phyloP scores from a whole-genome alignment of 2,113 vertebrate species.

The Notechis scutatus region DNA sequence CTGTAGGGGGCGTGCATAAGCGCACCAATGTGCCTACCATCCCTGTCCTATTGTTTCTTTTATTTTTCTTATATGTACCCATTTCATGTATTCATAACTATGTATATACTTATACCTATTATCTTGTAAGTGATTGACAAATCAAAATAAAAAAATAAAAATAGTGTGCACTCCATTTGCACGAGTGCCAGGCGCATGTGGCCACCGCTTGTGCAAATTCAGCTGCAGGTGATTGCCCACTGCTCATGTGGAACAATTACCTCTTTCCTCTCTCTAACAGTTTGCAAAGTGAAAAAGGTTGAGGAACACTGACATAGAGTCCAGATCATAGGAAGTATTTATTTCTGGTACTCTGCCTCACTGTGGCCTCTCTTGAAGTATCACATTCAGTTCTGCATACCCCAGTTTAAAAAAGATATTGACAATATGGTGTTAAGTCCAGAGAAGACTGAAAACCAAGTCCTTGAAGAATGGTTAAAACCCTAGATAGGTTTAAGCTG shows the following conservation, averaged over 20 bases:
- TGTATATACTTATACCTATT: too few relatives aligned
- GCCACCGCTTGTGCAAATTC: neutral
- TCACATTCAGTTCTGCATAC: neutral
- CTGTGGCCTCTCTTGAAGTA: neutral
- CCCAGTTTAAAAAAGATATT: neutral
- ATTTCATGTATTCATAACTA: too few relatives aligned
- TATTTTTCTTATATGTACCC: too few relatives aligned
- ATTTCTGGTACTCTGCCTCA: neutral
- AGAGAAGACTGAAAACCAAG: too few relatives aligned
- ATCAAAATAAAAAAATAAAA: too few relatives aligned
- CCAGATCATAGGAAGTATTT: neutral
- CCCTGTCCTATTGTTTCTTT: too few relatives aligned
- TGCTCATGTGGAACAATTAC: neutral
- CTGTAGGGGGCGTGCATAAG: too few relatives aligned
- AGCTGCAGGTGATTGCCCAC: neutral
- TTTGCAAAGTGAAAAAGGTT: neutral
- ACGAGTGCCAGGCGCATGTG: neutral
- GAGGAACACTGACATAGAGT: neutral
- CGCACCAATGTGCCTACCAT: too few relatives aligned
- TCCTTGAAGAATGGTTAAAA: too few relatives aligned
- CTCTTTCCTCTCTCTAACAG: too few relatives aligned
- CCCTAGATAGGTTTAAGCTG: neutral
- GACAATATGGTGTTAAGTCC: neutral
- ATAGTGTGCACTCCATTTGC: neutral
- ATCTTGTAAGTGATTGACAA: too few relatives aligned